Conservation (phyloP, 1,140 invertebrate genomes). For the Drosophila subobscura region DNA sequence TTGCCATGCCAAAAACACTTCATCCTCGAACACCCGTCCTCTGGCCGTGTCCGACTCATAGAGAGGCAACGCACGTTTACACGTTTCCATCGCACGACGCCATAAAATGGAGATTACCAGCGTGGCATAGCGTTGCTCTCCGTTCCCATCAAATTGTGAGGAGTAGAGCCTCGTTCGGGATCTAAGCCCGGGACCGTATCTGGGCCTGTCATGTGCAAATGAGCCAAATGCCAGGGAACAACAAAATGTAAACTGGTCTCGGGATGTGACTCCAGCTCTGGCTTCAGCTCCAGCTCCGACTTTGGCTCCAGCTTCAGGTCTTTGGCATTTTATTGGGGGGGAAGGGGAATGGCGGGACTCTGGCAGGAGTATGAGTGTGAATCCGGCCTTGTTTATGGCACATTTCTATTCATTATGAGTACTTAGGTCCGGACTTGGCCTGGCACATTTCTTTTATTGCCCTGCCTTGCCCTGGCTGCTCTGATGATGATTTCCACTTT, state of each 20-base stretch:
- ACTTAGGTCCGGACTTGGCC: slow-evolving; percentile 59
- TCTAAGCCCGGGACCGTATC: slow-evolving; percentile 13
- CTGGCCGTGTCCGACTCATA: slow-evolving; percentile 22
- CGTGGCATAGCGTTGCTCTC: slow-evolving; percentile 17
- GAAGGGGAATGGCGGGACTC: slow-evolving; percentile 1
- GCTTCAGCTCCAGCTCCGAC: neutral
- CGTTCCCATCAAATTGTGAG: slow-evolving; percentile 56
- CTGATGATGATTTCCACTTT: slow-evolving; percentile 53
- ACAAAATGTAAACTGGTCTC: slow-evolving; percentile 55
- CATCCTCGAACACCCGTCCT: too few relatives aligned
- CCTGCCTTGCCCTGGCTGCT: slow-evolving; percentile 39
- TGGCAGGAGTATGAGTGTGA: neutral
- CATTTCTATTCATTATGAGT: slow-evolving; percentile 81
- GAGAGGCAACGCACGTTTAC: slow-evolving; percentile 68
- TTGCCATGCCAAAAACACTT: neutral
- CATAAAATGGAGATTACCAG: slow-evolving; percentile 75
- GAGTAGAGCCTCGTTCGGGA: slow-evolving; percentile 11
- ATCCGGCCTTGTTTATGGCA: slow-evolving; percentile 63
- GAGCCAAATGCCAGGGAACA: slow-evolving; percentile 59
- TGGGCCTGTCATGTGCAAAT: slow-evolving; percentile 64
- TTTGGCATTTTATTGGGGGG: neutral
- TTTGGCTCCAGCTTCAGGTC: neutral
- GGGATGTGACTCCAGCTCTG: slow-evolving; percentile 31
- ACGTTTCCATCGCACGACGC: slow-evolving; percentile 54
- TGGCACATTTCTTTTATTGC: slow-evolving; percentile 71